Conservation (phyloP, 2,113 vertebrate species). For the Protobothrops flavoviridis region DNA sequence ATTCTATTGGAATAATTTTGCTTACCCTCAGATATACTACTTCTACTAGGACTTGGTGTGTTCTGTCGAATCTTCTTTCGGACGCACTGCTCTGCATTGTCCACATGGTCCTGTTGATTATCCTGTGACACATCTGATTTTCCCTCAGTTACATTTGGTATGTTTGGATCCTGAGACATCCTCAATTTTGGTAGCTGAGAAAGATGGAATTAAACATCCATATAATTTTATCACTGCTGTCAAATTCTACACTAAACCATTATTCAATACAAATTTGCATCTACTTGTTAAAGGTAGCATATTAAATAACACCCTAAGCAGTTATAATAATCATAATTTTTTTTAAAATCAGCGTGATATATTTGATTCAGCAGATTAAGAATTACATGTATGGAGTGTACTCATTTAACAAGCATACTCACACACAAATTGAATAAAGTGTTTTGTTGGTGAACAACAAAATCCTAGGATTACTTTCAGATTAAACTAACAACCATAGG, state of each 20-base stretch:
- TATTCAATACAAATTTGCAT: background rate
- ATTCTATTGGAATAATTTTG: background rate
- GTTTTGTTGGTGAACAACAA: background rate
- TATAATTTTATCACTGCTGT: background rate
- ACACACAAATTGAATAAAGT: background rate
- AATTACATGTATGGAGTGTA: background rate
- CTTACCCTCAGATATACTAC: constrained; percentile 79
- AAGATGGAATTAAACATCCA: constrained; percentile 5
- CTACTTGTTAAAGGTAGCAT: constrained; percentile 2
- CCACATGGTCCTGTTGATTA: constrained; percentile 58
- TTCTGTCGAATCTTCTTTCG: constrained; percentile 69
- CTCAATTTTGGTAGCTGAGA: constrained; percentile 53
- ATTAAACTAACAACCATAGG: background rate
- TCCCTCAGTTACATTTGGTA: constrained; percentile 64
- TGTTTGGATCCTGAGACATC: constrained; percentile 85
- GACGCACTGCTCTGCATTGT: constrained; percentile 64
- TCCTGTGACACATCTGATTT: constrained; percentile 64
- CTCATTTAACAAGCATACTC: background rate
- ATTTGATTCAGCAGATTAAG: background rate
- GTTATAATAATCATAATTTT: background rate
- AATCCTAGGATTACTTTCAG: background rate
- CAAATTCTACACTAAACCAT: background rate
- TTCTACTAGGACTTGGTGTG: constrained; percentile 71
- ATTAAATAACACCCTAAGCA: background rate
- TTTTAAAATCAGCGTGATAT: background rate